Evolutionary conservation across 2,113 vertebrate species (phyloP).

Genomic region (Callaeas wilsoni): DNA sequence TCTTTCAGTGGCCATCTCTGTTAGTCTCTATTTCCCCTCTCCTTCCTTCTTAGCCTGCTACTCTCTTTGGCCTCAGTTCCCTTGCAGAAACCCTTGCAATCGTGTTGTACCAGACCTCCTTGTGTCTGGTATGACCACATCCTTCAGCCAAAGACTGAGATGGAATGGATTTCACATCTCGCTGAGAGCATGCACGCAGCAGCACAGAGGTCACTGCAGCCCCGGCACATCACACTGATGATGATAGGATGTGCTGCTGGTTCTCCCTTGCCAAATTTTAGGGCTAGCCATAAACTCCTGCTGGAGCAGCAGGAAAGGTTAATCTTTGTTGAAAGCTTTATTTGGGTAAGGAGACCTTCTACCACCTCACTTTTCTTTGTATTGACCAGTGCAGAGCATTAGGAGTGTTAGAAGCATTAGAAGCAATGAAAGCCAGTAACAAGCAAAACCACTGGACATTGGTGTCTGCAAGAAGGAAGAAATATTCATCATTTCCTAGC

Average conservation of each 20-base stretch:
- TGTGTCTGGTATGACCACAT: background rate
- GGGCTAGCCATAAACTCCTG: too few species aligned
- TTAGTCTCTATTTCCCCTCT: background rate
- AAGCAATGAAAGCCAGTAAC: background rate
- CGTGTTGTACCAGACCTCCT: background rate
- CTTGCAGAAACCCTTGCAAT: background rate
- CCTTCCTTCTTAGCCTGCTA: background rate
- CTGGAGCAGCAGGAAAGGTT: background rate
- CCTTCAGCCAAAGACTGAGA: background rate
- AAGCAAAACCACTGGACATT: background rate
- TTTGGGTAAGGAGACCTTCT: background rate
- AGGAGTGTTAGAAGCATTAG: background rate
- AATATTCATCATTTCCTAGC: background rate
- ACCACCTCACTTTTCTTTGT: background rate
- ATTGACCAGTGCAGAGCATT: background rate
- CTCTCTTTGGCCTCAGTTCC: background rate
- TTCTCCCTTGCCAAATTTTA: background rate
- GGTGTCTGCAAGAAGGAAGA: background rate
- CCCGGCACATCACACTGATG: accelerated
- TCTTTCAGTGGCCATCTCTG: background rate
- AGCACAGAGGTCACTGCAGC: background rate
- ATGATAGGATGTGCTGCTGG: background rate
- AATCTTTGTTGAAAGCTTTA: background rate
- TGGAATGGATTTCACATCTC: background rate
- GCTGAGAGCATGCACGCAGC: background rate